Evolutionary conservation across 1,140 invertebrate species (phyloP), one percentile per base, ranked within the genome.

Genomic region (Drosophila nasuta): DNA sequence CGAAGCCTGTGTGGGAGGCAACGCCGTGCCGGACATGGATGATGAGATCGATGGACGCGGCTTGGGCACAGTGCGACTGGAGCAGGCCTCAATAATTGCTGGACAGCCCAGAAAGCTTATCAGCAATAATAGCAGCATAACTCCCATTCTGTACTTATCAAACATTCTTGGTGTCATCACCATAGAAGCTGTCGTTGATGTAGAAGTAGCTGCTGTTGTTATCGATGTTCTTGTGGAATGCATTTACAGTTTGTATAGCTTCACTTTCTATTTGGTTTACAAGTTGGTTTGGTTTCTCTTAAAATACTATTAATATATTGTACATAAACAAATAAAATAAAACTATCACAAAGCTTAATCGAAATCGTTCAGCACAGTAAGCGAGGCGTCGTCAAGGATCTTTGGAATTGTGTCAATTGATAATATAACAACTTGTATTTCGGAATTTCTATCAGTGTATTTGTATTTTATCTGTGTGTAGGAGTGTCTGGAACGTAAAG

Each of bases 11-110:
- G 87, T 87, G 94, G 91, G 95, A 91, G 72, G 94, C 58, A 89
- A 38, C 1, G 56, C 81, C 13, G 79, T 81, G 1, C 85, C 86
- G 1, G 89, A 91, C 79, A 86, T 91, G 15, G 90, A 87, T 1
- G 87, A 81, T 3, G 89, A 82, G 54, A 91, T 79, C 49, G 89
- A 85, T 35, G 91, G 95, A 75, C 96, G 94, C 52, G 96, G 96
- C 93, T 97, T 97, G 71, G 96, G 96, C 79, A 96, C 97, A 52
- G 96, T 96, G 86, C 96, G 95, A 92, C 96, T 97, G 91, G 96
- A 97, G 93, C 96, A 97, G 82, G 96, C 96, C 92, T 96, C 96
- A 95, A 81, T 75, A 20, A 68, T 43, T 6, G 41, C 54, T 33
- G 79, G 82, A 54, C 66, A 80, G 46, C 74, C 67, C 17, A 83